Evolutionary conservation across 2,888 invertebrate genomes (phyloP).

Genomic region (Melinopterus prodromus): DNA sequence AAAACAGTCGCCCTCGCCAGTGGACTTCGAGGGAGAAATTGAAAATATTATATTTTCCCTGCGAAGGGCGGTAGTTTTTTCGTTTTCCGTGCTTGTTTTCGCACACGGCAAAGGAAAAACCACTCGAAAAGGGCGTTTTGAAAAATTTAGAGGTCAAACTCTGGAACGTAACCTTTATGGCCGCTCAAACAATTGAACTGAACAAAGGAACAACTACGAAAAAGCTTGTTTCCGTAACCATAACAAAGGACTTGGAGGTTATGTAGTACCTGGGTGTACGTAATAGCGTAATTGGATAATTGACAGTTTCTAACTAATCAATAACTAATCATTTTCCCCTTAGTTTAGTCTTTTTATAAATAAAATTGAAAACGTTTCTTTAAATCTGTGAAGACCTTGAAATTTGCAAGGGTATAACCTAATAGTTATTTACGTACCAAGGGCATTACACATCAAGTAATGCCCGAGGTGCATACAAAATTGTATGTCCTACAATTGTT

Average conservation of each 20-base stretch:
- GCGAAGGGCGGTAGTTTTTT: not conserved
- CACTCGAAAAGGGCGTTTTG: not conserved
- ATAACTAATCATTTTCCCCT: too few species aligned
- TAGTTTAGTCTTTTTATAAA: too few species aligned
- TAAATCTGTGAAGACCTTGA: too few species aligned
- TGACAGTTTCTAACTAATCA: too few species aligned
- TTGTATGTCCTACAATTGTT: too few species aligned
- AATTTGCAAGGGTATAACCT: too few species aligned
- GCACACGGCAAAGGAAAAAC: not conserved
- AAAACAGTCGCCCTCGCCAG: constrained; percentile 7
- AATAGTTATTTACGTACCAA: too few species aligned
- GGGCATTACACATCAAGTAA: too few species aligned
- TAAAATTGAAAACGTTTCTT: too few species aligned
- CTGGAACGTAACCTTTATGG: not conserved
- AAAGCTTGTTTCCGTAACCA: not conserved
- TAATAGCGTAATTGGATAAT: too few species aligned
- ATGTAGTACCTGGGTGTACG: not conserved
- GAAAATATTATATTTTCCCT: not conserved
- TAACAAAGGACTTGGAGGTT: not conserved
- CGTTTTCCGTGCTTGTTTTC: not conserved
- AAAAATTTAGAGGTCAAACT: not conserved
- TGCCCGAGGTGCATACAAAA: too few species aligned
- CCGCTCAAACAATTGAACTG: not conserved
- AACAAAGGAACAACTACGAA: not conserved
- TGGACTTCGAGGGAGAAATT: not conserved